Evolutionary conservation across 2,113 vertebrate species (phyloP).

Genomic region (Callocephalon fimbriatum): DNA sequence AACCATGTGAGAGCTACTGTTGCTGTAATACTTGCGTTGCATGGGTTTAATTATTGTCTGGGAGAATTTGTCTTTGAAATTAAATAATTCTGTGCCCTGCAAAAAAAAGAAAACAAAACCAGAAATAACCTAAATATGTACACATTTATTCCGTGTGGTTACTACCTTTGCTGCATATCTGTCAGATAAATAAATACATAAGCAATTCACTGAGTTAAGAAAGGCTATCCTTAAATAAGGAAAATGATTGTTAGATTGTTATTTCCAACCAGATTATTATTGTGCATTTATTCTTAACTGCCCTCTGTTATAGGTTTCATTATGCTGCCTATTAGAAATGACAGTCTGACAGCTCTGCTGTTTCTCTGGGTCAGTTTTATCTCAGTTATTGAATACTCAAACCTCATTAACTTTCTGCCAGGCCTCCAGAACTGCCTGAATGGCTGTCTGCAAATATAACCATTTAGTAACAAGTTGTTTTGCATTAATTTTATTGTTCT

Average conservation of each 20-base stretch:
- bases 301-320: not conserved
- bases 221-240: conserved; percentile 5
- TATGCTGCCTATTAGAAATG: conserved; percentile 25
- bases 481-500: not conserved
- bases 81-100: not conserved
- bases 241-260: not conserved
- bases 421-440: not conserved
- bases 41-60: not conserved
- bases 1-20: not conserved
- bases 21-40: not conserved
- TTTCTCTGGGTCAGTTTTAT: conserved; percentile 53
- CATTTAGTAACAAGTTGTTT: not conserved
- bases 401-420: conserved; percentile 32
- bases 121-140: not conserved
- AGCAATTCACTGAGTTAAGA: conserved; percentile 17
- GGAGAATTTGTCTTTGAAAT: not conserved
- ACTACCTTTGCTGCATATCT: not conserved
- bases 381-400: conserved; percentile 48
- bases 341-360: conserved; percentile 14
- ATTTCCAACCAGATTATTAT: conserved; percentile 9
- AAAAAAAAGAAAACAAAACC: not conserved
- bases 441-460: conserved; percentile 20
- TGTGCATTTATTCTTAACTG: conserved; percentile 18
- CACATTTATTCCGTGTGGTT: not conserved
- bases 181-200: conserved; percentile 11